A percentile compares a stretch with the other conserved stretches of the same genome.
phyloP scores from a whole-genome alignment of 2,888 invertebrate genomes.

The Phragmatobia fuliginosa region DNA sequence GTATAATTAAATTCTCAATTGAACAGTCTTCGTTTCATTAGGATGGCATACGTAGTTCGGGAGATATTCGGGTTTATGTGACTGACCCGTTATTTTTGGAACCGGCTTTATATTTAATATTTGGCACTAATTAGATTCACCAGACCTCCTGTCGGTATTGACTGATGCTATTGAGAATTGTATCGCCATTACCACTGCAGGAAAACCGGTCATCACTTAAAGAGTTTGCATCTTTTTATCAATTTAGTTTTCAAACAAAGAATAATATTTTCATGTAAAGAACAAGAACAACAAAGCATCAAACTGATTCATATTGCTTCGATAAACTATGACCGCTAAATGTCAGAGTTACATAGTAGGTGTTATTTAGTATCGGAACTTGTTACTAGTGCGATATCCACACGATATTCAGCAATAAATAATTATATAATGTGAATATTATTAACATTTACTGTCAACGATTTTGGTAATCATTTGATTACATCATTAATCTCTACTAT shows the following conservation, averaged over 20 bases:
- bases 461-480: neutral
- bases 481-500: too few relatives aligned
- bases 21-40: too few relatives aligned
- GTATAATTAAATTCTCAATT: too few relatives aligned
- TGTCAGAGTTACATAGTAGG: conserved; percentile 8
- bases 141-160: neutral
- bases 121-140: neutral
- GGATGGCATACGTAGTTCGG: too few relatives aligned
- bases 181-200: too few relatives aligned
- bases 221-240: neutral
- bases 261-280: neutral
- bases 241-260: neutral
- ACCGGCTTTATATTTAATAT: neutral
- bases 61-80: too few relatives aligned
- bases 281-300: neutral
- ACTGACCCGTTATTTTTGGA: too few relatives aligned
- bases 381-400: conserved; percentile 46
- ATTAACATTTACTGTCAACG: neutral
- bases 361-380: conserved; percentile 43
- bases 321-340: conserved; percentile 18
- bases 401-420: conserved; percentile 7
- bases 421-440: neutral
- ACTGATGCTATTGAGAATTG: too few relatives aligned
- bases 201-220: too few relatives aligned
- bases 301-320: conserved; percentile 13